Conservation (phyloP, 2,888 invertebrate genomes). For the Auanema sp. region DNA sequence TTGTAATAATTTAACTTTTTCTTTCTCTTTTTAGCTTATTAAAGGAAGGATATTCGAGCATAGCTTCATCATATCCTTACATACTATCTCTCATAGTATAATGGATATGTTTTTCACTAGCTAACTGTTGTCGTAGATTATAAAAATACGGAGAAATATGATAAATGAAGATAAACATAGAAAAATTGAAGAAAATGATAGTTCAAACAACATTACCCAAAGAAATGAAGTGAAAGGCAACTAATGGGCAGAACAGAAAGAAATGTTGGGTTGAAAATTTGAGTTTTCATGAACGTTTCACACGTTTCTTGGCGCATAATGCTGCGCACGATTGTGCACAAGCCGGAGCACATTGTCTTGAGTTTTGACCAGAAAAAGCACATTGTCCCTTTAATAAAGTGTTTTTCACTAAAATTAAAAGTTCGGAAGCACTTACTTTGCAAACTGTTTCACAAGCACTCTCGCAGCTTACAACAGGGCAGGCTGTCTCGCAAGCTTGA, state of each 20-base stretch:
- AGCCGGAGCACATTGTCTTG: slow-evolving; percentile 38
- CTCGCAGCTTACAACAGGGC: slow-evolving; percentile 41
- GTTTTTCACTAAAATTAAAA: neutral
- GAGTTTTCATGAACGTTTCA: slow-evolving; percentile 25
- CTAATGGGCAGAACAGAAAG: neutral
- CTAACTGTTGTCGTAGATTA: too few relatives aligned
- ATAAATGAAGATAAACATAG: too few relatives aligned
- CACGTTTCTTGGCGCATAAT: slow-evolving; percentile 36
- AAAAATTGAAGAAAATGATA: neutral
- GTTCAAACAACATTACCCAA: slow-evolving; percentile 1
- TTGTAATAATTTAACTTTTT: too few relatives aligned
- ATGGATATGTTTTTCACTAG: too few relatives aligned
- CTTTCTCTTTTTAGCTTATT: too few relatives aligned
- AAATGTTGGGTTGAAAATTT: neutral
- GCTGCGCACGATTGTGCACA: slow-evolving; percentile 42
- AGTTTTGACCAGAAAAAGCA: slow-evolving; percentile 32
- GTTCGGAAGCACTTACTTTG: slow-evolving; percentile 15
- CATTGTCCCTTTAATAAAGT: slow-evolving; percentile 30
- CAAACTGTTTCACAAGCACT: slow-evolving; percentile 42
- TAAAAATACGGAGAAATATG: too few relatives aligned
- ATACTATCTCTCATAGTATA: too few relatives aligned
- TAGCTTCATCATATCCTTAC: too few relatives aligned
- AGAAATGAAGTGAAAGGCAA: too few relatives aligned
- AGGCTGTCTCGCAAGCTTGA: slow-evolving; percentile 34
- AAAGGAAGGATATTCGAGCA: too few relatives aligned